Evolutionary conservation across 2,797 vertebrate species (phyloP), one percentile per base, ranked within the genome.

Genomic region (Sebastiscus tertius): DNA sequence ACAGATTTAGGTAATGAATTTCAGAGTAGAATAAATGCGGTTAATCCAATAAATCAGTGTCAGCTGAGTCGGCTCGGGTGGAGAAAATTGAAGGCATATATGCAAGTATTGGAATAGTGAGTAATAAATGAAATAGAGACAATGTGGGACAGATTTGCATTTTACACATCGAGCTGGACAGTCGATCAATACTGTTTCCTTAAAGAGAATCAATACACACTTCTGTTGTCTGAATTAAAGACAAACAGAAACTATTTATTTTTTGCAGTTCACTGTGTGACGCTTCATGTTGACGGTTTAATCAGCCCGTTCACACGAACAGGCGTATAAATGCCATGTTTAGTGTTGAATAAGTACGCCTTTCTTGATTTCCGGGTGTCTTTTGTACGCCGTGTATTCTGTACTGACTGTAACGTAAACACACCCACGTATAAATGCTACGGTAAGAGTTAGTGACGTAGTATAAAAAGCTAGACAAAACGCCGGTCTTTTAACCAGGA

Each of bases 41-140:
- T 82, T 82, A 78, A 92, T 85, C 79, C 82, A 67, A 66, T 88
- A 78, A 88, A 72, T 82, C 72, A 64, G 64, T 27, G 71, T 88
- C 72, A 68, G 46, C 80, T 20, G 52, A 79, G 69, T 31, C 14
- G 5, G 36, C 39, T 62, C n/a, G 0, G 3, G 8, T 16, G 58
- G 39, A 65, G 42, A 75, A 75, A 55, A 82, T 58, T 36, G 5
- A 29, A 71, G 6, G 3, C 49, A 36, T 42, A 72, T 46, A 62
- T 69, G 76, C 12, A 36, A 76, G 72, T 56, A 58, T 70, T 59
- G 58, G 20, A 66, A 31, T 13, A 6, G 73, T 52, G 56, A 88
- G 46, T 70, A 60, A 83, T 72, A 60, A 73, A 75, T 71, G 18
- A 60, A 62, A 62, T 63, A 10, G 36, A 66, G 64, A 46, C 2